Percentiles rank a stretch among this genome's conserved stretches.
Evolutionary conservation across 2,888 invertebrate genomes (phyloP).

Genomic region (Carterocephalus palaemon): DNA sequence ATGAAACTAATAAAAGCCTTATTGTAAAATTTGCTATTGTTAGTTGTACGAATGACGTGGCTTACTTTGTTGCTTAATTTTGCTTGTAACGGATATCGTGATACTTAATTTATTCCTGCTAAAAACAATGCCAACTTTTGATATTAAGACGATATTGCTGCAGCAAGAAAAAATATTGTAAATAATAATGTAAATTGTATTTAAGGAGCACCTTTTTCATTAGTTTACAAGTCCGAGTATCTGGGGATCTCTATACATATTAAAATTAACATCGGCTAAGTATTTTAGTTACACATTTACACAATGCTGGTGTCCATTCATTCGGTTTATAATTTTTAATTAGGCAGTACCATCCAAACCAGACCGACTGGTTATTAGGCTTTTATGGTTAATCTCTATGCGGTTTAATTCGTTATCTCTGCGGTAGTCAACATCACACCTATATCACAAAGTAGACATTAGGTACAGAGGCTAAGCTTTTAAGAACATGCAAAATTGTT

Average conservation of each 20-base stretch:
- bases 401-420: no score
- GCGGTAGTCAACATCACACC: no score
- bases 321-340: conserved; percentile 1
- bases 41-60: no score
- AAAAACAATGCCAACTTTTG: neutral
- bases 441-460: no score
- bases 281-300: neutral
- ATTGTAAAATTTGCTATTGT: no score
- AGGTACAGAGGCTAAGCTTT: no score
- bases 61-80: neutral
- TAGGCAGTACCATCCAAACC: neutral
- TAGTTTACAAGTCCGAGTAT: no score
- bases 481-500: no score
- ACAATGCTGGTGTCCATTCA: neutral
- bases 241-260: no score
- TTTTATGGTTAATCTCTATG: conserved; percentile 11
- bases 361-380: neutral
- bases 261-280: neutral
- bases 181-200: no score
- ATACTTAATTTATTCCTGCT: conserved; percentile 1
- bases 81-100: neutral
- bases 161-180: neutral
- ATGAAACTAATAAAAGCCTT: no score
- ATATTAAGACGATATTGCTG: conserved; percentile 1
- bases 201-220: conserved; percentile 1